A percentile compares a stretch with the other conserved stretches of the same genome.
These are phyloP conservation scores for Clupea harengus DNA, from an alignment of 2,113 vertebrate genomes.

Conservation along the genomic window DNA sequence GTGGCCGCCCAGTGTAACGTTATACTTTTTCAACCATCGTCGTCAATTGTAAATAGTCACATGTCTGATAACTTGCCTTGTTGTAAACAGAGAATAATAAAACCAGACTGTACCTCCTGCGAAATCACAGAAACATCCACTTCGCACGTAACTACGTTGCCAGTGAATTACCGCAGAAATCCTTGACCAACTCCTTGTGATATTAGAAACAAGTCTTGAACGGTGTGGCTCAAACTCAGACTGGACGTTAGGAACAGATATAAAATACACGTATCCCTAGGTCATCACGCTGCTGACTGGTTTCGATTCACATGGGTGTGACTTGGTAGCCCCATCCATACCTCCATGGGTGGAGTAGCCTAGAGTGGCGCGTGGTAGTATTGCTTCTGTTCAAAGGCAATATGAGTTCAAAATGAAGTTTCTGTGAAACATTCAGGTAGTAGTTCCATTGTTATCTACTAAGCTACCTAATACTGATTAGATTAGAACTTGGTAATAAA, in stretches of 20 bases:
- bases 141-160: background rate
- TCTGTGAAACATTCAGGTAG: background rate
- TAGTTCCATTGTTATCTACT: background rate
- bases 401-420: background rate
- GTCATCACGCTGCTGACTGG: background rate
- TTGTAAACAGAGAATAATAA: background rate
- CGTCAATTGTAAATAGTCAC: background rate
- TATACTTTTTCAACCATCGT: background rate
- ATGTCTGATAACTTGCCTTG: background rate
- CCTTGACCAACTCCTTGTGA: background rate
- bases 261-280: background rate
- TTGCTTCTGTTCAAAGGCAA: background rate
- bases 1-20: background rate
- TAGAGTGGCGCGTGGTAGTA: background rate
- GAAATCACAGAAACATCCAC: constrained; percentile 3
- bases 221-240: background rate
- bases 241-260: background rate
- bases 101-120: background rate
- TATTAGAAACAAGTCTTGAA: background rate
- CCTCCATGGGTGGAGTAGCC: background rate
- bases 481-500: background rate
- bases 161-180: background rate
- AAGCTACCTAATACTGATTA: background rate
- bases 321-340: background rate
- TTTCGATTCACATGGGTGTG: background rate